Conservation (phyloP, 2,888 invertebrate genomes). For the Platycheirus albimanus region DNA sequence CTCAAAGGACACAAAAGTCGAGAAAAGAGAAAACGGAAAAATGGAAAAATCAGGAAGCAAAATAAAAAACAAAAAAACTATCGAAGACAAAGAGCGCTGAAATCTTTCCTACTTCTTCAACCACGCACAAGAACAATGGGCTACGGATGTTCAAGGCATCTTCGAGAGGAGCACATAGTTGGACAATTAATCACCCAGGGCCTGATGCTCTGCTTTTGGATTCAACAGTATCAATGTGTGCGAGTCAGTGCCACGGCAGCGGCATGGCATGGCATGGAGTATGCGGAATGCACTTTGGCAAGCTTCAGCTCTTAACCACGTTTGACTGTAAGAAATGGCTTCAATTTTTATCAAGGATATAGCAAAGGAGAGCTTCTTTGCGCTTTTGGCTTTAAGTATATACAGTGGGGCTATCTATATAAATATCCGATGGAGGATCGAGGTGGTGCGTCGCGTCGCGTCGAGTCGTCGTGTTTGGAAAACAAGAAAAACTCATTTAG, state of each 20-base stretch:
- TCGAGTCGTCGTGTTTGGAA: slow-evolving; percentile 24
- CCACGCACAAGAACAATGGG: slow-evolving; percentile 35
- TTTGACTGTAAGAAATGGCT: slow-evolving; percentile 67
- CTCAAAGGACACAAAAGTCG: slow-evolving; percentile 57
- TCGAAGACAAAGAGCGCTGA: slow-evolving; percentile 4
- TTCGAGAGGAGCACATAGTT: slow-evolving; percentile 35
- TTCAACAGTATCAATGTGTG: slow-evolving; percentile 45
- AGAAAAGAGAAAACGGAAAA: no score
- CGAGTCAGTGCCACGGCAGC: slow-evolving; percentile 24
- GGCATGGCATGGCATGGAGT: no score
- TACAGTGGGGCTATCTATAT: no score
- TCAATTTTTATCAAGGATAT: slow-evolving; percentile 33
- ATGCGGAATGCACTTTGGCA: slow-evolving; percentile 58
- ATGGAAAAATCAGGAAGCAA: neutral
- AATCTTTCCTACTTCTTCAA: slow-evolving; percentile 12
- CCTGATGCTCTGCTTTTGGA: slow-evolving; percentile 28
- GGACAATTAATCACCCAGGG: slow-evolving; percentile 66
- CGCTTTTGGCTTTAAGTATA: slow-evolving; percentile 29
- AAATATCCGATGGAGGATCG: neutral
- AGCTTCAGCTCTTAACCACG: slow-evolving; percentile 55
- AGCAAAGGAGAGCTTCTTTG: neutral
- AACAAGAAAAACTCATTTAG: slow-evolving; percentile 69
- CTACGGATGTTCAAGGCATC: slow-evolving; percentile 46
- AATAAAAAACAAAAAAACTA: neutral
- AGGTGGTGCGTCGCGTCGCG: slow-evolving; percentile 6